Base-by-base conservation (phyloP, 2,888 invertebrate genomes). In the Eilema depressum region DNA sequence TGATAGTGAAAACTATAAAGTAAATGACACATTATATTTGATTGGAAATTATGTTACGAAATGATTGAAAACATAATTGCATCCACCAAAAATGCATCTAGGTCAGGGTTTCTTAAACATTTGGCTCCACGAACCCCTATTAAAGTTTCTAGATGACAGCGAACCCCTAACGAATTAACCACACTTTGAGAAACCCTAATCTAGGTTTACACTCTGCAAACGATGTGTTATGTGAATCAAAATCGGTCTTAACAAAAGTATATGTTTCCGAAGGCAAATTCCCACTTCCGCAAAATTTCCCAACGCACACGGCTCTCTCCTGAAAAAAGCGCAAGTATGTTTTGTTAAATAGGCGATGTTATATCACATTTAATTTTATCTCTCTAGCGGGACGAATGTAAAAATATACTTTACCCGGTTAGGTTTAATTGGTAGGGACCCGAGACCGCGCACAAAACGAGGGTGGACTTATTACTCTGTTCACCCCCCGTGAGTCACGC, bases 391-490 rank as follows among this genome's bases (percentile, higher is more conserved):
- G 78, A 69, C 82, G 69, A 73, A 75, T 76, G 67, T 76, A 78
- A 78, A 78, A 80, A 77, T 77, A 82, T 69, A 76, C 80, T 30
- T 68, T 81, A 79, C 80, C 76, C 73, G 67, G 83, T 83, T 80
- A 81, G 66, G 80, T 79, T 86, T 90, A 89, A 89, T 89, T 88
- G 87, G 80, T 72, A 74, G 76, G 82, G 83, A 80, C 85, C 86
- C 87, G 86, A 89, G 89, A 88, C 82, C 85, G 79, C 68, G 67
- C 65, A 57, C 70, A 78, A 85, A 84, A 82, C 82, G 78, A 68
- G 89, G 90, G 89, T 85, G 85, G 75, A 82, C 81, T 83, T 87
- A 85, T 86, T 88, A 84, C 83, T 82, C 81, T 80, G 85, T 79
- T 82, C 83, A 83, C 87, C 87, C 83, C 69, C 82, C 65, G 80